Percentiles rank a stretch among this genome's conserved stretches.
These are phyloP conservation scores for Kryptopterus vitreolus DNA, from an alignment of 2,797 vertebrate species.

Conservation along the genomic window DNA sequence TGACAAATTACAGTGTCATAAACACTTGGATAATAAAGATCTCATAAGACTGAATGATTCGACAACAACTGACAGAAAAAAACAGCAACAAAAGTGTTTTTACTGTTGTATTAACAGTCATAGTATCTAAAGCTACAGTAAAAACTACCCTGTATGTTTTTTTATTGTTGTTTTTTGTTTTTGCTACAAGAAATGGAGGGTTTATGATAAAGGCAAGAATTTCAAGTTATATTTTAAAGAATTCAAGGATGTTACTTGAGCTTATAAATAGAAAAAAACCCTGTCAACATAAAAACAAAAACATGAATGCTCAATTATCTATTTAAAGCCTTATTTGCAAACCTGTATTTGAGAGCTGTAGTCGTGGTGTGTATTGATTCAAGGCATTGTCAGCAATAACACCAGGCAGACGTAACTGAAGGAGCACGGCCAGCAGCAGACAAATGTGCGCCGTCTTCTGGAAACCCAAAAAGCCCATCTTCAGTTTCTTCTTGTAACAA, in stretches of 20 bases:
- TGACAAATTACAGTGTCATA: not conserved
- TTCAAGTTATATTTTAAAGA: not conserved
- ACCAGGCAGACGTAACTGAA: slow-evolving; percentile 26
- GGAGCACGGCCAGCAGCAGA: slow-evolving; percentile 40
- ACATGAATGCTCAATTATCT: not conserved
- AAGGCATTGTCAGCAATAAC: slow-evolving; percentile 7
- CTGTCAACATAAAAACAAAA: not conserved
- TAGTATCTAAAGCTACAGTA: not conserved
- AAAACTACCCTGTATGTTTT: too few relatives aligned
- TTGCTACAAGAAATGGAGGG: not conserved
- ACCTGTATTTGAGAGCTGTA: slow-evolving; percentile 58
- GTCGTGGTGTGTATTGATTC: slow-evolving; percentile 48
- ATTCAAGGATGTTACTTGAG: not conserved
- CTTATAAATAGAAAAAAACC: not conserved
- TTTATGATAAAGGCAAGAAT: not conserved
- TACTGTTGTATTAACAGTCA: not conserved
- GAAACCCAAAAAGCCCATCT: slow-evolving; percentile 50
- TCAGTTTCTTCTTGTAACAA: slow-evolving; percentile 32
- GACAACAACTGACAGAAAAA: not conserved
- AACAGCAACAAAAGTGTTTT: not conserved
- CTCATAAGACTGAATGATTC: slow-evolving; percentile 13
- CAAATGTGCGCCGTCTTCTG: slow-evolving; percentile 25
- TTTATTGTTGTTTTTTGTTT: too few relatives aligned
- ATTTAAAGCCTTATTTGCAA: slow-evolving; percentile 19
- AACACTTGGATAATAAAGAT: not conserved